phyloP scores from a whole-genome alignment of 2,113 vertebrate genomes.

The Pluvianellus socialis region DNA sequence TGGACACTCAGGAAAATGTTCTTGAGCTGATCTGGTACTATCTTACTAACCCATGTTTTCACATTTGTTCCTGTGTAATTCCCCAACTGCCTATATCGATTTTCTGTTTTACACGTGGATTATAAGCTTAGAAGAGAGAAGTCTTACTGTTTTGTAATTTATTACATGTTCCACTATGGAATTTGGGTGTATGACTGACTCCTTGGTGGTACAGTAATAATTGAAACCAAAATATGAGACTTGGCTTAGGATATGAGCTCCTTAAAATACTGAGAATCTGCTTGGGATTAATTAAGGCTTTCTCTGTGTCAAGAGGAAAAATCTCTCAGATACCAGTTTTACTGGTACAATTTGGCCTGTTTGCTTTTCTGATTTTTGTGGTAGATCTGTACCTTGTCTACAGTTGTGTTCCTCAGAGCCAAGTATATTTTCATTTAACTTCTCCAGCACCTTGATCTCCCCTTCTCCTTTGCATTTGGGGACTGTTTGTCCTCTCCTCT shows the following conservation, averaged over 20 bases:
- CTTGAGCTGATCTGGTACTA: neutral
- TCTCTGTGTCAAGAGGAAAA: neutral
- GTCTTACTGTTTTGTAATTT: neutral
- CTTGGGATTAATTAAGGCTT: neutral
- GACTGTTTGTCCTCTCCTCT: neutral
- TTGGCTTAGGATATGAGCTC: neutral
- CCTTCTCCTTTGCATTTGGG: neutral
- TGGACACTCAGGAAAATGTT: neutral
- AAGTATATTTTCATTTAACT: neutral
- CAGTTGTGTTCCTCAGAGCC: neutral
- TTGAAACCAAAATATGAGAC: neutral
- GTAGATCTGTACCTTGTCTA: neutral
- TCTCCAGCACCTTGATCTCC: neutral
- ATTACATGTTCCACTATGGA: neutral
- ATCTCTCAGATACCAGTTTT: neutral
- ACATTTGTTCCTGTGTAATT: neutral
- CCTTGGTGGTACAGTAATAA: neutral
- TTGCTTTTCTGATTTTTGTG: neutral
- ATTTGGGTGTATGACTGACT: neutral
- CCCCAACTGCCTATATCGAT: neutral
- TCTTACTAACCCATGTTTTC: neutral
- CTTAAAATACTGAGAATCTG: neutral
- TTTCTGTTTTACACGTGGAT: neutral
- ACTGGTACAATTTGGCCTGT: neutral
- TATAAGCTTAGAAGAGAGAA: neutral